Conservation (phyloP, 1,140 invertebrate genomes). For the Drosophila punjabiensis region DNA sequence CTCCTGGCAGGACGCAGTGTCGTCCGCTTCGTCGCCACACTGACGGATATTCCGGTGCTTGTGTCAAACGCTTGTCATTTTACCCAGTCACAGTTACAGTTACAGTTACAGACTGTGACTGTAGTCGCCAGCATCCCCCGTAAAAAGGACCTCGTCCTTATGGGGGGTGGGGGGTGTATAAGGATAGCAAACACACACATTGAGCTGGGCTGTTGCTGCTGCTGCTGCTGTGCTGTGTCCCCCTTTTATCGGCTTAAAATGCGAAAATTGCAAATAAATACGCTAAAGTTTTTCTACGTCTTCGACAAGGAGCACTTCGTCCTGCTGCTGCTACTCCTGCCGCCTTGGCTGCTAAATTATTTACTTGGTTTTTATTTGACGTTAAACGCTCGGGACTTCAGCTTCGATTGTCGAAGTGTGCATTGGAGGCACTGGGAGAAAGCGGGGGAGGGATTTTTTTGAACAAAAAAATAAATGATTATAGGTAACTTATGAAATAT, state of each 20-base stretch:
- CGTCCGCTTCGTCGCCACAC: slow-evolving; percentile 76
- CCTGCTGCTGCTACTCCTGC: neutral
- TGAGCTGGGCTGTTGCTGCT: too few relatives aligned
- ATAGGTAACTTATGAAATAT: too few relatives aligned
- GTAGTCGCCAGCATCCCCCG: neutral
- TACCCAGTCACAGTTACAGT: slow-evolving; percentile 47
- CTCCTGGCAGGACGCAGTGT: slow-evolving; percentile 43
- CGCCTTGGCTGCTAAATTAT: slow-evolving; percentile 70
- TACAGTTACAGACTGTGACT: neutral
- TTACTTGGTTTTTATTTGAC: slow-evolving; percentile 78
- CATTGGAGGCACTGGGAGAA: slow-evolving; percentile 27
- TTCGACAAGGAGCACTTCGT: slow-evolving; percentile 44
- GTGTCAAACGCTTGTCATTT: slow-evolving; percentile 83
- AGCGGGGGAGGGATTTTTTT: too few relatives aligned
- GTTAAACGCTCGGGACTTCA: slow-evolving; percentile 67
- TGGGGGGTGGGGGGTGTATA: too few relatives aligned
- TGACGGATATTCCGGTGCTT: slow-evolving; percentile 83
- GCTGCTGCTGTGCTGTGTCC: slow-evolving; percentile 24
- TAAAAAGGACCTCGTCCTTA: slow-evolving; percentile 19
- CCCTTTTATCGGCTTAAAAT: slow-evolving; percentile 81
- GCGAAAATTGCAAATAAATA: slow-evolving; percentile 82
- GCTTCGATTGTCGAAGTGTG: slow-evolving; percentile 45
- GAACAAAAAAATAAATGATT: too few relatives aligned
- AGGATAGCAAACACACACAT: neutral
- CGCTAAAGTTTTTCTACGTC: slow-evolving; percentile 53